phyloP scores from a whole-genome alignment of 2,113 vertebrate genomes.

The Oreochromis tanganicae region DNA sequence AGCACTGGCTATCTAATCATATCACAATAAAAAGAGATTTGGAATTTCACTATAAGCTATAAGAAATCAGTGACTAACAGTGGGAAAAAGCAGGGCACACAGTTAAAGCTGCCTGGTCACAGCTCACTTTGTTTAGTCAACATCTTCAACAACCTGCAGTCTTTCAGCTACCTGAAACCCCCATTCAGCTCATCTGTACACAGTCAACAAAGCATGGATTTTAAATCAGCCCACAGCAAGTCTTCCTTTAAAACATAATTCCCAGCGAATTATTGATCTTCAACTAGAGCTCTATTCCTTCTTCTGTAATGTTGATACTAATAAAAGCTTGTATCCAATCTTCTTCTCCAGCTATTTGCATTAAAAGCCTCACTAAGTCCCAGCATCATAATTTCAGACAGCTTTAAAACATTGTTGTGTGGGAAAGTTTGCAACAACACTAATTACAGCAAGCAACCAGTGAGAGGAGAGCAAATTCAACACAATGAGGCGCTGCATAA shows the following conservation, averaged over 20 bases:
- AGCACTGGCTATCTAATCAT: background rate
- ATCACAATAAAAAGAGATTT: background rate
- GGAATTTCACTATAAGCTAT: background rate
- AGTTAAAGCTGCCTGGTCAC: background rate
- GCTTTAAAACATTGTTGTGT: constrained; percentile 7
- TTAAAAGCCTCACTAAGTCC: background rate
- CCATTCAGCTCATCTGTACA: background rate
- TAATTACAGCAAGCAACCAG: constrained; percentile 14
- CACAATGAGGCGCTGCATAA: constrained; percentile 2
- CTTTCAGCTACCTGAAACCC: background rate
- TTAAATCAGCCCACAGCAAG: background rate
- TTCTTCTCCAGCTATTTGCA: background rate
- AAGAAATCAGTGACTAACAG: accelerated
- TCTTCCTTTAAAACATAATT: background rate
- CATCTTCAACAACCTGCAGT: background rate
- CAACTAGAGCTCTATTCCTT: background rate
- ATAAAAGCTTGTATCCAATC: background rate
- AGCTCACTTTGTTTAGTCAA: background rate
- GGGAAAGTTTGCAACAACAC: constrained; percentile 11
- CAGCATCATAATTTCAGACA: background rate
- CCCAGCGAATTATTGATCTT: background rate
- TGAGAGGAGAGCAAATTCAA: background rate
- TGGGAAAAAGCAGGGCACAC: background rate
- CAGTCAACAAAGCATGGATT: background rate
- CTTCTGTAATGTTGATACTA: background rate